Evolutionary conservation across 2,113 vertebrate genomes (phyloP).

Genomic region (Budorcas taxicolor): DNA sequence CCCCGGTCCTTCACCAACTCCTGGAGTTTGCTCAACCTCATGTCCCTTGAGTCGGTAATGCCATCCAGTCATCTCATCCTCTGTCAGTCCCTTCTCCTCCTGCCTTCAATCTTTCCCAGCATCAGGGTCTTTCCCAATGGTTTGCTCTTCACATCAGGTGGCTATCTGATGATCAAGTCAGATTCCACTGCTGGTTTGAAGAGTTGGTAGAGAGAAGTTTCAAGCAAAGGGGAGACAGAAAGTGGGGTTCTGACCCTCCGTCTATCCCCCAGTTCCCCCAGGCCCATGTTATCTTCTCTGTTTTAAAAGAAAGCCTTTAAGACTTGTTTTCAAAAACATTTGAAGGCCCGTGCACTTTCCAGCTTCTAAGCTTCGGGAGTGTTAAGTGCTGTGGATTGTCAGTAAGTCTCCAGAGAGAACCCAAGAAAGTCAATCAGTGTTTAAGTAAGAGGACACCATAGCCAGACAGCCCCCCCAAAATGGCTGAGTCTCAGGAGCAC

Average conservation of each 20-base stretch:
- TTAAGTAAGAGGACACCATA: neutral
- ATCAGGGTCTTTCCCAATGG: neutral
- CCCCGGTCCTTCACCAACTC: neutral
- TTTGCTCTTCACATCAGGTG: neutral
- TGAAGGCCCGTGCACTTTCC: neutral
- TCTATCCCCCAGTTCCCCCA: rapidly evolving
- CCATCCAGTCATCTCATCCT: neutral
- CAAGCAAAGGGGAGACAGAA: neutral
- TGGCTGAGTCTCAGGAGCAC: rapidly evolving
- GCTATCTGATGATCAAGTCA: neutral
- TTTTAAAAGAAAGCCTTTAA: neutral
- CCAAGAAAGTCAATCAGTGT: neutral
- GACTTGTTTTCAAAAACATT: neutral
- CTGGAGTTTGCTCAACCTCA: neutral
- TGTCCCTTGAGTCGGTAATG: neutral
- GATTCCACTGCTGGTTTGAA: neutral
- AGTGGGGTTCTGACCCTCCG: neutral
- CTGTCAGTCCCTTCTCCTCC: neutral
- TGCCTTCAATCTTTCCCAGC: neutral
- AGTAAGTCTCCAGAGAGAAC: neutral
- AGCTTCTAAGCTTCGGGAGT: neutral
- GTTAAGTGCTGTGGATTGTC: neutral
- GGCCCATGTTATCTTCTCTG: neutral
- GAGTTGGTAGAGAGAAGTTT: neutral
- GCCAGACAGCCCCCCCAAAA: neutral